These are phyloP conservation scores for Stichodactyla helianthus DNA, from an alignment of 64 coral and sea anemone species.

Conservation along the genomic window DNA sequence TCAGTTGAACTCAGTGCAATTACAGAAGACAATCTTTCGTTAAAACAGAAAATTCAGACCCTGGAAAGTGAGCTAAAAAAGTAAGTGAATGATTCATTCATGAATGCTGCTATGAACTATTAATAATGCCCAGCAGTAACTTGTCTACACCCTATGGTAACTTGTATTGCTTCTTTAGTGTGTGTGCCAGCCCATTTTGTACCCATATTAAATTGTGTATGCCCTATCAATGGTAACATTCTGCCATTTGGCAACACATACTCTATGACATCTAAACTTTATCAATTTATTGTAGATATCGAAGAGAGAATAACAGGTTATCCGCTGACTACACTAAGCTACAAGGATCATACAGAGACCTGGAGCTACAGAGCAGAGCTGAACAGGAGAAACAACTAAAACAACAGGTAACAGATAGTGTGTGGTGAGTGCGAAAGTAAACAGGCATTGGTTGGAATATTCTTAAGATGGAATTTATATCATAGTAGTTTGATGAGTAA, in stretches of 20 bases:
- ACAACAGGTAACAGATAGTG: slow-evolving; percentile 45
- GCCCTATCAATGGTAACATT: too few relatives aligned
- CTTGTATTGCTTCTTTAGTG: too few relatives aligned
- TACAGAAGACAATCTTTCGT: slow-evolving; percentile 72
- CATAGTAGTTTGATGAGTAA: too few relatives aligned
- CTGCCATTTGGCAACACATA: not conserved
- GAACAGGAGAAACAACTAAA: slow-evolving; percentile 46
- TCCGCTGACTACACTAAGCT: slow-evolving; percentile 62
- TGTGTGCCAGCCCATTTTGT: too few relatives aligned
- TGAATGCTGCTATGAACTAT: not conserved
- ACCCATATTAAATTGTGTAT: too few relatives aligned
- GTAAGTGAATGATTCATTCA: slow-evolving; percentile 20
- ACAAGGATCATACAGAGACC: slow-evolving; percentile 59
- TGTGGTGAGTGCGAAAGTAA: not conserved
- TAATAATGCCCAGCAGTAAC: not conserved
- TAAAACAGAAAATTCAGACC: slow-evolving; percentile 88
- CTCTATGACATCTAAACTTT: not conserved
- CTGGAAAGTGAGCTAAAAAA: slow-evolving; percentile 96
- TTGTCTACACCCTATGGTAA: too few relatives aligned
- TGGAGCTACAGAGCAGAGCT: slow-evolving; percentile 54
- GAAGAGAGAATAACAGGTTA: slow-evolving; percentile 80
- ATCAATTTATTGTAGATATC: slow-evolving; percentile 41
- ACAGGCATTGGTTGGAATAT: too few relatives aligned
- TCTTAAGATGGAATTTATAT: too few relatives aligned
- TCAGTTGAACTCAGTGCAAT: slow-evolving; percentile 83